Conservation (phyloP, 2,113 vertebrate genomes). For the Pachypanchax playfairii region DNA sequence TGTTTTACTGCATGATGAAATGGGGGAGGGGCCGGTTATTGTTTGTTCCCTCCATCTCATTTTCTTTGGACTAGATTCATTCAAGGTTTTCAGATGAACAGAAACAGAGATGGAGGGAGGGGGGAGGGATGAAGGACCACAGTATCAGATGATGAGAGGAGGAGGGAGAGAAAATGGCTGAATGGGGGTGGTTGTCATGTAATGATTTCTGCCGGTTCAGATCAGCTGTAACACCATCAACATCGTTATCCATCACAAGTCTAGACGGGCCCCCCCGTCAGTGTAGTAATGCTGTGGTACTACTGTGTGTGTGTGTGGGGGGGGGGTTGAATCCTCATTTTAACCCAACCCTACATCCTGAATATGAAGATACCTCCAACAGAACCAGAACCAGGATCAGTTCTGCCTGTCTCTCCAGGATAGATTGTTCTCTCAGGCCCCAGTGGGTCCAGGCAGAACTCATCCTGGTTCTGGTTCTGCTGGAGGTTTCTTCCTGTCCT, state of each 20-base stretch:
- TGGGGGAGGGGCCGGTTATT: slow-evolving; percentile 17
- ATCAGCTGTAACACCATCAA: not conserved
- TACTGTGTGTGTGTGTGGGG: no score
- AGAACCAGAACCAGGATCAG: no score
- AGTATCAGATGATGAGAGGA: slow-evolving; percentile 12
- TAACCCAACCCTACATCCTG: no score
- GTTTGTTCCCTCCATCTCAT: slow-evolving; percentile 13
- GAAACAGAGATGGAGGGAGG: not conserved
- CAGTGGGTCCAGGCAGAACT: no score
- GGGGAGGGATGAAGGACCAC: not conserved
- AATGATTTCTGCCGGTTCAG: slow-evolving; percentile 12
- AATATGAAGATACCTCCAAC: no score
- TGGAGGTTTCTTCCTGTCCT: no score
- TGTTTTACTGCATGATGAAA: not conserved
- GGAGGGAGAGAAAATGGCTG: slow-evolving; percentile 53
- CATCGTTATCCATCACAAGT: no score
- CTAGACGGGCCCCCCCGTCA: no score
- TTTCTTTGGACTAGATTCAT: slow-evolving; percentile 5
- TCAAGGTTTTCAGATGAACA: not conserved
- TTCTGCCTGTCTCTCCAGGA: no score
- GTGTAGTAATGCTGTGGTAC: not conserved
- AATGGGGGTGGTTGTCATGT: slow-evolving; percentile 4
- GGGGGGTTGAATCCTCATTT: no score
- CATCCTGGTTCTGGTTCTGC: no score
- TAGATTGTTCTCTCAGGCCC: no score